These are phyloP conservation scores for Aythya fuligula DNA, from an alignment of 2,797 vertebrate species.

Conservation along the genomic window DNA sequence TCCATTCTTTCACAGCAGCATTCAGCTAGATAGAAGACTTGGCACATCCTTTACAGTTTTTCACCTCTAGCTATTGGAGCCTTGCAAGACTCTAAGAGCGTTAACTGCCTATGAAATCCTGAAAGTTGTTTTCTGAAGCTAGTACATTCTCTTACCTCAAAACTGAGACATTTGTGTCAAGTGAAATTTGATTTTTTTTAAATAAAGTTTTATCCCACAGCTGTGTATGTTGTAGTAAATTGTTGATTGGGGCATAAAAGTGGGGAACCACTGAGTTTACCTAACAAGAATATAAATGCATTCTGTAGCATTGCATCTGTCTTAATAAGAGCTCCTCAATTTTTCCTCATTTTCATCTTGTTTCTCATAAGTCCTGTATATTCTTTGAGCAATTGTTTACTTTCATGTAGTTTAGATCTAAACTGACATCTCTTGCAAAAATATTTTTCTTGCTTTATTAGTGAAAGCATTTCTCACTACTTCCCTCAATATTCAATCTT, in stretches of 20 bases:
- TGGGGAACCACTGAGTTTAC: background rate
- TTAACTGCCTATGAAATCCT: constrained; percentile 9
- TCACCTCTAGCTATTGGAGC: background rate
- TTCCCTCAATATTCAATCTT: background rate
- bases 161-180: constrained; percentile 30
- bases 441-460: background rate
- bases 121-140: constrained; percentile 43
- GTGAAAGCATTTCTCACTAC: background rate
- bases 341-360: background rate
- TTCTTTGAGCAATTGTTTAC: background rate
- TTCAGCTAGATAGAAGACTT: background rate
- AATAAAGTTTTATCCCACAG: constrained; percentile 56
- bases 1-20: background rate
- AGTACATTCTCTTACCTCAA: constrained; percentile 69
- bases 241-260: background rate
- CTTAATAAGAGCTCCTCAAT: background rate
- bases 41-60: background rate
- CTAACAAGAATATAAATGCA: background rate
- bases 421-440: background rate
- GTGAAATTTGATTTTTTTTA: constrained; percentile 45
- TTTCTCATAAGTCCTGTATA: background rate
- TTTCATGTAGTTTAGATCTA: background rate
- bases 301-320: background rate
- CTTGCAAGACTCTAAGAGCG: background rate
- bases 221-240: background rate